These are phyloP conservation scores for Mesembrinibis cayennensis DNA, from an alignment of 2,113 vertebrate species.

Conservation along the genomic window DNA sequence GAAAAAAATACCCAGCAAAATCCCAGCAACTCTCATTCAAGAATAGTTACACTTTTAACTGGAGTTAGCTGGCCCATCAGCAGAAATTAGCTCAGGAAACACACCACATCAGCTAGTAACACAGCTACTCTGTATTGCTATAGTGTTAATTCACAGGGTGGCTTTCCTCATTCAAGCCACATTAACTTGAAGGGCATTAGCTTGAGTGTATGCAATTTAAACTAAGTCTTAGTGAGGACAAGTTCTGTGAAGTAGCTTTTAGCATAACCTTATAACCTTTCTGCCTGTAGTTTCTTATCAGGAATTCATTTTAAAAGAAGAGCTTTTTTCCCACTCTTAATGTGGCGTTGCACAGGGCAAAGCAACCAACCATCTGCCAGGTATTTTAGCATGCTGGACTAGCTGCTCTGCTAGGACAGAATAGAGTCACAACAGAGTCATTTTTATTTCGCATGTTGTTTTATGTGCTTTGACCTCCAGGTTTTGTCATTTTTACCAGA, in stretches of 20 bases:
- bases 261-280: background rate
- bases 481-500: slow-evolving; percentile 32
- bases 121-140: background rate
- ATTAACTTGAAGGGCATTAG: background rate
- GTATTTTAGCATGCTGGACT: background rate
- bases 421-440: background rate
- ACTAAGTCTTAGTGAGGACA: background rate
- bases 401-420: background rate
- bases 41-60: background rate
- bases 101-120: background rate
- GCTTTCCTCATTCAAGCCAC: background rate
- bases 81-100: background rate
- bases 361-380: background rate
- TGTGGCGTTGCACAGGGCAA: background rate
- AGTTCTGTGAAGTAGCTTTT: background rate
- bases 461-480: slow-evolving; percentile 17
- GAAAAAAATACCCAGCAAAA: background rate
- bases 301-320: background rate
- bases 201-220: background rate
- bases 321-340: background rate
- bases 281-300: background rate
- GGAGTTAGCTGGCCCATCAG: background rate
- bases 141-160: background rate
- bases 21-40: background rate
- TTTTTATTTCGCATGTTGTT: slow-evolving; percentile 16